Evolutionary conservation across 2,797 vertebrate genomes (phyloP).

Genomic region (Trichosurus vulpecula): DNA sequence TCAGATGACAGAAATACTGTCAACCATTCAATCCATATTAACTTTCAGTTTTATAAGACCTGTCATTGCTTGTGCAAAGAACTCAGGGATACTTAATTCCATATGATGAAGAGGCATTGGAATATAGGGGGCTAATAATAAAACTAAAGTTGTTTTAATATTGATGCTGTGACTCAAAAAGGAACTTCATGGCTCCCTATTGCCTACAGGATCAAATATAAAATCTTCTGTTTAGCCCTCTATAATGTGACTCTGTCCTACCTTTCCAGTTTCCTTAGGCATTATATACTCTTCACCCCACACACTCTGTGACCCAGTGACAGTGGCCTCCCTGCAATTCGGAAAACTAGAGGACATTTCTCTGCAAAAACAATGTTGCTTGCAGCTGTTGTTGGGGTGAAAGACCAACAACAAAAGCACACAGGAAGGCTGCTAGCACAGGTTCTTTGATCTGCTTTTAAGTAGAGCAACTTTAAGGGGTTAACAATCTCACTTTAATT

Average conservation of each 20-base stretch:
- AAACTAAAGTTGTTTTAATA: background rate
- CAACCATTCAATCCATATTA: background rate
- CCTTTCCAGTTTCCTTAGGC: background rate
- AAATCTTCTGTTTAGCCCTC: background rate
- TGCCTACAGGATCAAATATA: background rate
- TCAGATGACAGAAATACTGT: background rate
- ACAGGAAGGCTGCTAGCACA: no score
- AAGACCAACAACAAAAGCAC: no score
- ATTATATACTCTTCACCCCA: background rate
- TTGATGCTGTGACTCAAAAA: background rate
- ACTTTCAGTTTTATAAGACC: background rate
- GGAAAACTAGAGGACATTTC: background rate
- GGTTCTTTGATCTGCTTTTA: no score
- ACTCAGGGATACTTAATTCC: background rate
- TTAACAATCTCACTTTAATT: no score
- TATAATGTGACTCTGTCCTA: background rate
- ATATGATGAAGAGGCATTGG: background rate
- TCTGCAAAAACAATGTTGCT: no score
- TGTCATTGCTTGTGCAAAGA: background rate
- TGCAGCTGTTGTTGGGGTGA: no score
- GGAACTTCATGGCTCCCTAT: background rate
- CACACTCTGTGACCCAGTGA: background rate
- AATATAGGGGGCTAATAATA: background rate
- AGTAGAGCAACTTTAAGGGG: no score
- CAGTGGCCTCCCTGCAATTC: background rate